Evolutionary conservation across 1,140 invertebrate genomes (phyloP).

Genomic region (Dreissena polymorpha): DNA sequence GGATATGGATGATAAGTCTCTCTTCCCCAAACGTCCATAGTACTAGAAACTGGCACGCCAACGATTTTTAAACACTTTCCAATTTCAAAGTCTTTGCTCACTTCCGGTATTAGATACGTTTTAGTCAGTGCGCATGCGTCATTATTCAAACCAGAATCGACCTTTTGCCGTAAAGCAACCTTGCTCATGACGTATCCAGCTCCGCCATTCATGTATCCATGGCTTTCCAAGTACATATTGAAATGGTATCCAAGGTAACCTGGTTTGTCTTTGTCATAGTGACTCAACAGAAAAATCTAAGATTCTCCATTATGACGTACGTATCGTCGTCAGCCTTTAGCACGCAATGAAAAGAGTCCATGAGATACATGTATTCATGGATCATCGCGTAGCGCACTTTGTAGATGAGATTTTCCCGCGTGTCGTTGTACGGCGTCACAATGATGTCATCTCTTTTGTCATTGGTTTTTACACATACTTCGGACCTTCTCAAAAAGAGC

Average conservation of each 20-base stretch:
- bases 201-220: conserved; percentile 72
- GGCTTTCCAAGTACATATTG: conserved; percentile 55
- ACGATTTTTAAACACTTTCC: conserved; percentile 92
- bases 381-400: conserved; percentile 83
- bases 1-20: background rate
- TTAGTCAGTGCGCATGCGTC: conserved; percentile 80
- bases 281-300: conserved; percentile 65
- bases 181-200: conserved; percentile 90
- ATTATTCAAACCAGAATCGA: conserved; percentile 81
- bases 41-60: background rate
- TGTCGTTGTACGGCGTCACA: background rate
- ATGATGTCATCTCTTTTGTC: conserved; percentile 22
- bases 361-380: conserved; percentile 75
- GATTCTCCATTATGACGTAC: conserved; percentile 83
- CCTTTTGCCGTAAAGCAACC: conserved; percentile 52
- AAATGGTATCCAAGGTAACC: conserved; percentile 76
- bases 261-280: conserved; percentile 53
- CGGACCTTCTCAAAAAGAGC: background rate
- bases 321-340: conserved; percentile 83
- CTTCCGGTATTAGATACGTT: conserved; percentile 27
- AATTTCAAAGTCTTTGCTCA: conserved; percentile 95
- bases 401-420: conserved; percentile 20
- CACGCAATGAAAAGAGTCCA: conserved; percentile 65
- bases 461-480: conserved; percentile 22
- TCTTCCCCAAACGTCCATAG: background rate